Evolutionary conservation across 2,888 invertebrate species (phyloP), one percentile per base, ranked within the genome.

Genomic region (Drosophila atroscutellata): DNA sequence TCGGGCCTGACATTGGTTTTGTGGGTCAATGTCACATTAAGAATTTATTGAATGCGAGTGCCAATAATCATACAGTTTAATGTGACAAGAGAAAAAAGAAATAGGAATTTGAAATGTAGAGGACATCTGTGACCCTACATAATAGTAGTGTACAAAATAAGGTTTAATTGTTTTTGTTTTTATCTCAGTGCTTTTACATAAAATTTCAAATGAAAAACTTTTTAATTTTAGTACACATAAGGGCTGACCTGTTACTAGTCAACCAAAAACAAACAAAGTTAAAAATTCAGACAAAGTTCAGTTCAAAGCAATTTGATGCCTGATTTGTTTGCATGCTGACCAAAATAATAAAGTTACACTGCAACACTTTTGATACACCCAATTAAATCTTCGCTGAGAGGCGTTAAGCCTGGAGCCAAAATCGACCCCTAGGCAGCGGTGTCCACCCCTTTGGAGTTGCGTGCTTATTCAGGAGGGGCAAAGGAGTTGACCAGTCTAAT

Each of bases 401-500:
- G 6, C 42, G 20, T 1, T 20, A 42, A 45, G 13, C 76, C 69
- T 13, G 42, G 78, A 69, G 73, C 65, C 7, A 60, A 45, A 62
- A 72, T 57, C 77, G 85, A 87, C 83, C 82, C 85, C 79, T 75
- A 77, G 83, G 34, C 81, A 75, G 78, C 52, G 66, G 56, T 50
- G 39, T 30, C 32, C 72, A 82, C 70, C 80, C 75, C 65, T 68
- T 76, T 66, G 69, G 65, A 69, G 72, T 75, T 72, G 57, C 30
- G 2, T 20, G 20, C 30, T 28, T 73, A 85, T 77, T 84, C 67
- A 84, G 71, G 34, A 59, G 69, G 69, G 62, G 57, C 66, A 49
- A 68, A 63, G 83, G 72, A 82, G 75, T 87, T 86, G 86, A 87
- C 89, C 89, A 89, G 82, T 75, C 82, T 82, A 86, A 86, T 86